These are phyloP conservation scores for Chiloscyllium punctatum DNA, from an alignment of 2,797 vertebrate genomes.

Conservation along the genomic window DNA sequence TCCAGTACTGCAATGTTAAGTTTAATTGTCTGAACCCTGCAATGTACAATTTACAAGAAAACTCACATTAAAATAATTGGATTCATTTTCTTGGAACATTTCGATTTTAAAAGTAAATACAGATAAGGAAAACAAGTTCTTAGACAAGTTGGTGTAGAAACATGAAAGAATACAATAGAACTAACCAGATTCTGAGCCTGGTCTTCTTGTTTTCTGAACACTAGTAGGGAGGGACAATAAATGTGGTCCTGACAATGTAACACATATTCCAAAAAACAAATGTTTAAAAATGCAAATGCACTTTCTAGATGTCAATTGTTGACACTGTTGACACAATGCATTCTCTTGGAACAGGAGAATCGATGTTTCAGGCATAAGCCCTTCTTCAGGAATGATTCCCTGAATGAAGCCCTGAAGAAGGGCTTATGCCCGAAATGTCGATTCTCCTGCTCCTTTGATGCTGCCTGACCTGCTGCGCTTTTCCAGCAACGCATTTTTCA, in stretches of 20 bases:
- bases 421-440: too few relatives aligned
- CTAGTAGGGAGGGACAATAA: not conserved
- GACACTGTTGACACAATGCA: not conserved
- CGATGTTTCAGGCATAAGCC: too few relatives aligned
- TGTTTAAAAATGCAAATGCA: not conserved
- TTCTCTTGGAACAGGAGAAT: not conserved
- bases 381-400: too few relatives aligned
- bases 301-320: not conserved
- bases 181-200: not conserved
- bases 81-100: not conserved
- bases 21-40: not conserved
- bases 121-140: not conserved
- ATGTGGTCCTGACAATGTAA: not conserved
- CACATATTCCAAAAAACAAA: not conserved
- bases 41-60: not conserved
- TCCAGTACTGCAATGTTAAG: too few relatives aligned
- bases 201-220: not conserved
- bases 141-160: not conserved
- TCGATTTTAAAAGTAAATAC: not conserved
- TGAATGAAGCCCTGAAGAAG: too few relatives aligned
- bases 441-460: too few relatives aligned
- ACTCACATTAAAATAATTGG: not conserved
- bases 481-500: too few relatives aligned
- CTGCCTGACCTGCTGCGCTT: too few relatives aligned
- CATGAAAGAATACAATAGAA: not conserved